Base-by-base conservation (phyloP, 2,888 invertebrate species). In the Amiota mariae region DNA sequence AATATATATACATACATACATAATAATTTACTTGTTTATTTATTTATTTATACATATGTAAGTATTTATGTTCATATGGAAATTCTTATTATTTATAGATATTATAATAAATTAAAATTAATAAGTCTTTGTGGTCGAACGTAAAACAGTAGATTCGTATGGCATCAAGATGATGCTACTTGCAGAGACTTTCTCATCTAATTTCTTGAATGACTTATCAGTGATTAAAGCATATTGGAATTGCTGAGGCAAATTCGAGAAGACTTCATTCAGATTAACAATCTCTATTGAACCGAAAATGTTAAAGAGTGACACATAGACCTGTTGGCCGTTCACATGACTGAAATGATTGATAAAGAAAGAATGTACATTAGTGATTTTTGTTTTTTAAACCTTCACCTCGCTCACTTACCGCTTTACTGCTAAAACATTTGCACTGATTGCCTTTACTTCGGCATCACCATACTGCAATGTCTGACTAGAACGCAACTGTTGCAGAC, bases 401-500 rank as follows among this genome's bases (percentile, higher is more conserved):
- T 46, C n/a, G n/a, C 13, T 10, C 47, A 78, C 84, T 77, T 49
- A 89, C 89, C 89, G 88, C 48, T 82, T 86, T 0, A 88, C 82
- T 0, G 79, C 92, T 72, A 93, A 90, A 0, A 93, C 90, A 74
- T 92, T 82, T 13, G 51, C 24, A 72, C 79, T 85, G 3, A 85
- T 73, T 0, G 88, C 86, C 64, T 81, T 85, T 8, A 89, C 91
- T 72, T 91, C 90, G 18, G 92, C 90, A 79, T 90, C 89, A 8
- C 93, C 93, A 36, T 91, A 74, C 80, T 89, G 90, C 15, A 94
- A 89, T 0, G 91, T 90, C 0, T 89, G 82, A 47, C 91, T 89
- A 54, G 88, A 88, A 46, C 93, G 91, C 36, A 89, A 72, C 0
- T 87, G 82, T 6, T 90, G 91, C 73, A 94, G 86, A 4, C 91